Evolutionary conservation across 2,888 invertebrate genomes (phyloP), one percentile per base, ranked within the genome.

Genomic region (Hetaerina titia): DNA sequence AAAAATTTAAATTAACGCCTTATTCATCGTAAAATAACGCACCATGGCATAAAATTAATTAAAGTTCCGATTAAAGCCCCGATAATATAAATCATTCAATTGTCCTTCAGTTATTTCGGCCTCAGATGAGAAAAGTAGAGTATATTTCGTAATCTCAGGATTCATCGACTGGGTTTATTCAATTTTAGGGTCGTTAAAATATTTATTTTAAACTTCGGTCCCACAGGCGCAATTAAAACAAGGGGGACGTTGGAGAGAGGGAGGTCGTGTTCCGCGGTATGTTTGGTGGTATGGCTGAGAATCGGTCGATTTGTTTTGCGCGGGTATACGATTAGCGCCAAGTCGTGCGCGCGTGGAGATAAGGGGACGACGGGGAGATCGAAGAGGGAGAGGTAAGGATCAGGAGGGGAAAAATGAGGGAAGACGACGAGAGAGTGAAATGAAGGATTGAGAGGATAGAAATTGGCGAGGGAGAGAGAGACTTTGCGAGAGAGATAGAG

Each of bases 261-360:
- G 81, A 31, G 81, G 25, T 31, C 13, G 25, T 11, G 81, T 81
- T 81, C 31, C 25, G 31, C 31, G 60, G 63, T 25, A 90, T 90
- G 31, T 31, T 63, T 11, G 90, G 25, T n/a, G 63, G 69, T 31
- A 81, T 11, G 74, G 74, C 25, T n/a, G 69, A 11, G 45, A 69
- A 92, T 92, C 92, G 69, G 92, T 92, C 92, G 92, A 92, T 92
- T 92, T 89, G 56, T 69, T 56, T 19, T 31, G 56, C 92, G 74
- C 63, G 69, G 63, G 31, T 5, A 22, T 15, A 31, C 57, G 69
- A 92, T 92, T 92, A 92, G 92, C 31, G 69, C 56, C 92, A 56
- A 69, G 64, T 92, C 69, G 69, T 92, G 92, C 92, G 92, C 64
- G 57, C 56, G 25, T 9, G 13, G 69, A 74, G 92, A 92, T 90